phyloP scores from a whole-genome alignment of 2,113 vertebrate species.

The Gymnarchus niloticus region DNA sequence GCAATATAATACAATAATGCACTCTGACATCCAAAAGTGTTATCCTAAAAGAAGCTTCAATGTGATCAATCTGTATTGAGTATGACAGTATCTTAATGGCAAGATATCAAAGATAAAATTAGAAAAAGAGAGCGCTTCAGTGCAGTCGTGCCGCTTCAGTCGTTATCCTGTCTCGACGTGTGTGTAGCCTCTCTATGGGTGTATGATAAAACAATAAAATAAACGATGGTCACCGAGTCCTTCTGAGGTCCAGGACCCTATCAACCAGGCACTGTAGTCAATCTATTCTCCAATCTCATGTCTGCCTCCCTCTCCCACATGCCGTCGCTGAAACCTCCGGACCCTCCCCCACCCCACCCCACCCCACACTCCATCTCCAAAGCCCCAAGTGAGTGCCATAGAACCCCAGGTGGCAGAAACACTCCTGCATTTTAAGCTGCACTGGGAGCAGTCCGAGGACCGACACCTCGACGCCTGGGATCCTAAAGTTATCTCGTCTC shows the following conservation, averaged over 20 bases:
- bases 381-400: not conserved
- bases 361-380: not conserved
- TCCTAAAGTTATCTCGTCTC: not conserved
- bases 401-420: no score
- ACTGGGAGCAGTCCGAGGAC: not conserved
- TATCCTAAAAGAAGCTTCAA: not conserved
- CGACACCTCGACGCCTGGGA: not conserved
- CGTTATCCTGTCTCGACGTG: not conserved
- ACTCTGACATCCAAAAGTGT: not conserved
- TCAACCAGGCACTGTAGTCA: not conserved
- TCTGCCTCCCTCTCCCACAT: no score
- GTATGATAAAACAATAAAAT: not conserved
- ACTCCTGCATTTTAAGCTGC: no score
- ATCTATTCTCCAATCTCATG: not conserved
- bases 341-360: not conserved
- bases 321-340: not conserved
- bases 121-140: not conserved
- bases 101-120: not conserved
- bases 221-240: not conserved
- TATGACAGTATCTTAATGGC: not conserved
- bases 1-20: no score
- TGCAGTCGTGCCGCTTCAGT: not conserved
- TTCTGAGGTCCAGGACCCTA: not conserved
- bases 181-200: not conserved
- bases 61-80: not conserved